phyloP scores from a whole-genome alignment of 1,140 invertebrate species.

The Hirudo medicinalis region DNA sequence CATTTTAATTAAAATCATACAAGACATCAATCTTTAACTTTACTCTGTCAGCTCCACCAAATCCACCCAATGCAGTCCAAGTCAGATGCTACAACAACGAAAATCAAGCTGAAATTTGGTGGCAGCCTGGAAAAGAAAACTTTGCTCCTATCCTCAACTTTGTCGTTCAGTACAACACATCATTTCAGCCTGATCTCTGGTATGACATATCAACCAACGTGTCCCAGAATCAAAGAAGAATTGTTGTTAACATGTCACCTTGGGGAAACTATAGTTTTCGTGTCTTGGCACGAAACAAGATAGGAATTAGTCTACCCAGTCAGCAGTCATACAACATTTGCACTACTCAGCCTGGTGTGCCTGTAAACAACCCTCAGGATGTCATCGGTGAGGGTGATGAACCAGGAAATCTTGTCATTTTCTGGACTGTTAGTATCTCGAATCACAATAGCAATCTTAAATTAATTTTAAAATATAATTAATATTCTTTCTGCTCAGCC shows the following conservation, averaged over 20 bases:
- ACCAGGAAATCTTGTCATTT: constrained; percentile 79
- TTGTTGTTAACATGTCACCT: constrained; percentile 51
- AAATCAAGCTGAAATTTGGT: constrained; percentile 56
- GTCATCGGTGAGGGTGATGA: constrained; percentile 74
- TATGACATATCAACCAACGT: constrained; percentile 43
- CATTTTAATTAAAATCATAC: not conserved
- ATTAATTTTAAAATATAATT: not conserved
- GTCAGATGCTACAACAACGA: constrained; percentile 49
- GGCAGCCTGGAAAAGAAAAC: constrained; percentile 81
- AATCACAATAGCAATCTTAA: not conserved
- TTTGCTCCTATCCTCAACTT: constrained; percentile 81
- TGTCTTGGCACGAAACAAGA: constrained; percentile 80
- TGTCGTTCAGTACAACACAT: constrained; percentile 83
- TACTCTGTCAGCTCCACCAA: constrained; percentile 64
- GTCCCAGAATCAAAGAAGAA: constrained; percentile 19
- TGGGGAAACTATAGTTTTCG: constrained; percentile 94
- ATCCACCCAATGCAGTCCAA: constrained; percentile 57
- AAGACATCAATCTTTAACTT: not conserved
- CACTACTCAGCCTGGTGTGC: constrained; percentile 71
- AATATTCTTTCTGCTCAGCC: constrained; percentile 43
- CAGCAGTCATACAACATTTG: constrained; percentile 60
- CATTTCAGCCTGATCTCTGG: constrained; percentile 84
- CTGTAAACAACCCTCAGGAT: constrained; percentile 85
- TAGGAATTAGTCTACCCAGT: constrained; percentile 76
- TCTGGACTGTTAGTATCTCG: constrained; percentile 62